These are phyloP conservation scores for Isotomurus palustris DNA, from an alignment of 2,888 invertebrate species.

Conservation along the genomic window DNA sequence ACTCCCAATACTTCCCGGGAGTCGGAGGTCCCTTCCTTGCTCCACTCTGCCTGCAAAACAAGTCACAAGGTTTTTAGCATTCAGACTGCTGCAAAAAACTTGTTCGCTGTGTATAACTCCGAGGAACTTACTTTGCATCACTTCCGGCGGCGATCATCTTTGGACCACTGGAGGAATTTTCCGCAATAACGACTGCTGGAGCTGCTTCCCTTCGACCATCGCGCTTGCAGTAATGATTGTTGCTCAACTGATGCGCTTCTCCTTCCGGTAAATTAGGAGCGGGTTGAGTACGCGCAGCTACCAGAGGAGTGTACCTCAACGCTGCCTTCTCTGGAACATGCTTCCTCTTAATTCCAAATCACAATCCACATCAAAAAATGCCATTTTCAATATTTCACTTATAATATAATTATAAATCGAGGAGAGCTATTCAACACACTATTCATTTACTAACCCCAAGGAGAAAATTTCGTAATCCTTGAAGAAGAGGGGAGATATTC, in stretches of 20 bases:
- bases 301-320: slow-evolving; percentile 62
- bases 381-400: too few relatives aligned
- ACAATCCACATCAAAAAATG: slow-evolving; percentile 1
- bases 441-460: slow-evolving; percentile 36
- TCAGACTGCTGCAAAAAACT: not conserved
- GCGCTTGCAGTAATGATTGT: slow-evolving; percentile 77
- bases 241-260: slow-evolving; percentile 68
- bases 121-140: slow-evolving; percentile 14
- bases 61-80: too few relatives aligned
- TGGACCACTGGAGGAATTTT: slow-evolving; percentile 17
- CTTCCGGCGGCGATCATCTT: slow-evolving; percentile 25
- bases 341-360: slow-evolving; percentile 54
- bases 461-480: slow-evolving; percentile 35
- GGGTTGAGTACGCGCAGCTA: slow-evolving; percentile 73
- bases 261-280: slow-evolving; percentile 71
- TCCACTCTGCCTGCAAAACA: too few relatives aligned
- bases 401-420: slow-evolving; percentile 4
- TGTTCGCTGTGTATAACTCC: not conserved
- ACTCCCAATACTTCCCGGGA: slow-evolving; percentile 37
- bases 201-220: slow-evolving; percentile 75
- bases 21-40: slow-evolving; percentile 21
- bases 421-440: not conserved
- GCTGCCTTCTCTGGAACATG: slow-evolving; percentile 54
- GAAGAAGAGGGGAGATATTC: slow-evolving; percentile 39
- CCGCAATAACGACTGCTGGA: slow-evolving; percentile 62